Base-by-base conservation (phyloP, 2,113 vertebrate species). In the Trinectes maculatus region DNA sequence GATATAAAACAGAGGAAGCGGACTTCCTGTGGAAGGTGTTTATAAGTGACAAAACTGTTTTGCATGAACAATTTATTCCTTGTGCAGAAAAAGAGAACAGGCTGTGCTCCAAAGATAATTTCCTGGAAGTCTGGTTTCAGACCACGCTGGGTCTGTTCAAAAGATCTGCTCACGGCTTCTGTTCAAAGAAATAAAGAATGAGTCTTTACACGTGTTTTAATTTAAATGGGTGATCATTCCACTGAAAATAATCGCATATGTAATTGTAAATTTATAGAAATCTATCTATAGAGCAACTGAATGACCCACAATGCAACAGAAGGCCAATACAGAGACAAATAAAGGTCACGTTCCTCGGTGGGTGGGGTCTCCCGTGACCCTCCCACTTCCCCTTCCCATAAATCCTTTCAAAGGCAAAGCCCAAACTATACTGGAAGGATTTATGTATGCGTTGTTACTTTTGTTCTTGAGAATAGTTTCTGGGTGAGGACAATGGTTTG, bases 391-490 rank as follows among this genome's bases (percentile, higher is more conserved):
- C 64, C 28, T 80, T 68, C 71, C 63, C 78, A 86, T 87, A 80
- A 89, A 87, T 86, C 78, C 53, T 71, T 76, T 73, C 53, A 80
- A 78, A 83, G 62, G 48, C 61, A 48, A 56, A 74, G 51, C 57
- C 76, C 82, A 78, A 79, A 85, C 75, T 69, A 71, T 53, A 67
- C 28, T 77, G 63, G 74, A 78, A 65, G 59, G 79, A 85, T 87
- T 90, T 77, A 83, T 87, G 61, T 63, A 19, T 31, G 65, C 33
- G 76, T 83, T 85, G 84, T 87, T 85, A 60, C 68, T 76, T 59
- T 82, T 77, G 68, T 63, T 82, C 61, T 59, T 62, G 48, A 62
- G 77, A 78, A 62, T 34, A 65, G 61, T 54, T 84, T 83, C 49
- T 80, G 58, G 58, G 75, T 58, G 67, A 51, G 42, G 28, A 53